phyloP scores from a whole-genome alignment of 2,888 invertebrate genomes.

The Pollenia griseotomentosa region DNA sequence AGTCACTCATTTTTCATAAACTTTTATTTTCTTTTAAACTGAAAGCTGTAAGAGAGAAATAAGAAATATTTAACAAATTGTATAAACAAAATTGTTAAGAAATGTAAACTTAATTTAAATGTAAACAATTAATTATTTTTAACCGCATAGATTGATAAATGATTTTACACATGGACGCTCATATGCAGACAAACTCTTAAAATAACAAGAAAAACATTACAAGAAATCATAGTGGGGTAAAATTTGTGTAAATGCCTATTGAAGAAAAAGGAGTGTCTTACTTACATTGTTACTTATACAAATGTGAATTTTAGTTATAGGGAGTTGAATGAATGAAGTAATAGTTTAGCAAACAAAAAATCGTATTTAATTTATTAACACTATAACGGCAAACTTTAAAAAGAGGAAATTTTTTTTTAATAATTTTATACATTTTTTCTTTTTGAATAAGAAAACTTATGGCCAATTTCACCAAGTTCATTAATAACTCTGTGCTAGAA shows the following conservation, averaged over 20 bases:
- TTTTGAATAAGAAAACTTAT: too few relatives aligned
- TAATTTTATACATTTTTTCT: too few relatives aligned
- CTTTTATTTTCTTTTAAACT: slow-evolving; percentile 24
- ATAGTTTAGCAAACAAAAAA: background rate
- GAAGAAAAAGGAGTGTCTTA: slow-evolving; percentile 45
- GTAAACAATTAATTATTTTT: background rate
- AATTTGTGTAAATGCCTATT: background rate
- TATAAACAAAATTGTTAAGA: slow-evolving; percentile 17
- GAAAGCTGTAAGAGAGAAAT: slow-evolving; percentile 38
- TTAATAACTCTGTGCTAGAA: too few relatives aligned
- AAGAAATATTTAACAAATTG: slow-evolving; percentile 17
- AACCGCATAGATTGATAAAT: slow-evolving; percentile 16
- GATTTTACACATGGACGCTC: background rate
- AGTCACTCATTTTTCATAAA: slow-evolving; percentile 78
- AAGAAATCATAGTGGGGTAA: slow-evolving; percentile 49
- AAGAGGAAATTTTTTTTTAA: too few relatives aligned
- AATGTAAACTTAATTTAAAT: slow-evolving; percentile 7
- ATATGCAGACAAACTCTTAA: slow-evolving; percentile 1
- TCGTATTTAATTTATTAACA: background rate
- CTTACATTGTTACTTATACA: slow-evolving; percentile 23
- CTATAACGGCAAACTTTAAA: background rate
- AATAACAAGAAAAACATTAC: slow-evolving; percentile 22
- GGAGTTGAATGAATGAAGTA: slow-evolving; percentile 13
- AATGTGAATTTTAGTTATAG: background rate
- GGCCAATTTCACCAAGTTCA: too few relatives aligned